Percentiles rank a stretch among this genome's conserved stretches.
phyloP scores from a whole-genome alignment of 2,888 invertebrate species.

The Kuschelorhynchus macadamiae region DNA sequence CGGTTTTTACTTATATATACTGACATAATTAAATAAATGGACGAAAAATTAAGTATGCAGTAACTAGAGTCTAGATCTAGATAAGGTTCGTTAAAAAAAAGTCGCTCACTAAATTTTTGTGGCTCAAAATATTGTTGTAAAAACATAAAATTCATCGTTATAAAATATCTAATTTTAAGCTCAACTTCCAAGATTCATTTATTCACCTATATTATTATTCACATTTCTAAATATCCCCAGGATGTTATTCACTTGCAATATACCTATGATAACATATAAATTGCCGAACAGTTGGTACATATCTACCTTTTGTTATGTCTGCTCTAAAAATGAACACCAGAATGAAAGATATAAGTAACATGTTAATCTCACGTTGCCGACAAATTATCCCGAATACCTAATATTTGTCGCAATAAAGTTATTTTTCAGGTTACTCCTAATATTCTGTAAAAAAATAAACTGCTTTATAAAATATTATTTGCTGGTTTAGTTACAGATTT shows the following conservation, averaged over 20 bases:
- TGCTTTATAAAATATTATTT: not conserved
- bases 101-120: too few relatives aligned
- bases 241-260: slow-evolving; percentile 12
- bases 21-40: too few relatives aligned
- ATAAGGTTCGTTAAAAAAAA: too few relatives aligned
- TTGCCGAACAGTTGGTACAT: slow-evolving; percentile 27
- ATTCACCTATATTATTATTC: not conserved
- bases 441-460: not conserved
- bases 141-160: too few relatives aligned
- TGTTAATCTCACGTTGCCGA: not conserved
- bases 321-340: slow-evolving; percentile 12
- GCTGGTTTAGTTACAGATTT: not conserved
- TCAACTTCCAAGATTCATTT: not conserved
- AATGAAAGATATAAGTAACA: not conserved
- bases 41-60: too few relatives aligned
- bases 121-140: too few relatives aligned
- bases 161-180: too few relatives aligned
- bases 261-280: slow-evolving; percentile 33
- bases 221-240: slow-evolving; percentile 22
- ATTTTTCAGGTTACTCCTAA: not conserved
- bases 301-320: slow-evolving; percentile 42
- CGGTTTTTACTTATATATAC: too few relatives aligned
- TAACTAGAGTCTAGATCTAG: too few relatives aligned
- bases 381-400: too few relatives aligned
- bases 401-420: not conserved